Base-by-base conservation (phyloP, 30 jellyfish, hydroid and myxozoan genomes). In the Catostylus mosaicus region DNA sequence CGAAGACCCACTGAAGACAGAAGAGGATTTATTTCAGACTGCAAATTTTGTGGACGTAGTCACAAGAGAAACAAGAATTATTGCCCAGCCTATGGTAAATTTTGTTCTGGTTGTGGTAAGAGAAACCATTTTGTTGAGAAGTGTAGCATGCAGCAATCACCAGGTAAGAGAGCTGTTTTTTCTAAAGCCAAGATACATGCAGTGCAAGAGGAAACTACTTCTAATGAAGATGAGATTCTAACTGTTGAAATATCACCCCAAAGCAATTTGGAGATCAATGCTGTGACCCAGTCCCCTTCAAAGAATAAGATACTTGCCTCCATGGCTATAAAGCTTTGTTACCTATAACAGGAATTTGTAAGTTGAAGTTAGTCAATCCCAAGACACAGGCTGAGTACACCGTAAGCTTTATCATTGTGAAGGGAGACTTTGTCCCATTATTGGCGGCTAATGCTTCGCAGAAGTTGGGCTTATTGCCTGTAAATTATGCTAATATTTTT, bases 31-130 rank as follows among this genome's bases (percentile, higher is more conserved):
- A 73, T 73, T 18, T 3, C 70, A 18, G 72, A 48, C 0, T 73
- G 64, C 66, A 69, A 69, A 69, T 69, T 69, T 38, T 69, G 82
- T 69, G 82, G 82, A 69, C 82, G 67, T 45, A 38, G 67, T 18
- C 82, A 69, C 35, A 38, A 33, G 35, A 45, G 82, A 36, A 45
- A 45, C 64, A 69, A 69, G 30, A 51, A 47, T 4, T 0, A 16
- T 31, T 73, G 75, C 52, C 84, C 75, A 73, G 84, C 84, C n/a
- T 73, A 10, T 47, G 84, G 73, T 26, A 73, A 46, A 73, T 22
- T 45, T 51, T 73, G 75, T 51, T 18, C 50, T 27, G 50, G 48
- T 73, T 73, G 75, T 46, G 84, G 84, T 1, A 43, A 73, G 73
- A 0, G 56, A 65, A 65, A 65, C 56, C 78, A 65, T 16, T 9